Percentiles rank a stretch among this genome's conserved stretches.
These are phyloP conservation scores for Pogona vitticeps DNA, from an alignment of 2,113 vertebrate species.

Conservation along the genomic window DNA sequence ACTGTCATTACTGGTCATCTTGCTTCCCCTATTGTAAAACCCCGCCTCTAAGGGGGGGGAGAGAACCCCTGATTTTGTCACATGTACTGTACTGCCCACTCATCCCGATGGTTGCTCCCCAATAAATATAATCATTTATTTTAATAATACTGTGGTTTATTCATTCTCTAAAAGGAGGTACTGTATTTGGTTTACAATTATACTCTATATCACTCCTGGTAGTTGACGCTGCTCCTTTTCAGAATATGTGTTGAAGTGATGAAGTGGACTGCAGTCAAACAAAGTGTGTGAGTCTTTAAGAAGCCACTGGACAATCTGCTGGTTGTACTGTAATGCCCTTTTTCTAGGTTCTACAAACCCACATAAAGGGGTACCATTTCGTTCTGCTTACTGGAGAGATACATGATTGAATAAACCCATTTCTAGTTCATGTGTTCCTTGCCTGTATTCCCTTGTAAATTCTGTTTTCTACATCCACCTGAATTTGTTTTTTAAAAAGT, in stretches of 20 bases:
- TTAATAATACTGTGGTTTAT: background rate
- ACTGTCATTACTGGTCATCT: background rate
- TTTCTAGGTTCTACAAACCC: too few relatives aligned
- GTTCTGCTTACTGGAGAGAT: background rate
- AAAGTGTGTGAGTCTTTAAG: background rate
- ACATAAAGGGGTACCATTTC: too few relatives aligned
- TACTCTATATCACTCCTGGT: background rate
- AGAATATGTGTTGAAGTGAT: background rate
- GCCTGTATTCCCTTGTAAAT: background rate
- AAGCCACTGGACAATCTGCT: too few relatives aligned
- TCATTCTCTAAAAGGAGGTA: background rate
- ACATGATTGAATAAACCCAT: background rate
- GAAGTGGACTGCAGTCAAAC: background rate
- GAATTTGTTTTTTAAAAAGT: too few relatives aligned
- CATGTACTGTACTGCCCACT: slow-evolving; percentile 1
- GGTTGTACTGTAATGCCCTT: too few relatives aligned
- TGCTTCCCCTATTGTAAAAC: background rate
- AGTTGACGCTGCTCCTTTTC: background rate
- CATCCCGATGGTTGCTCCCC: background rate
- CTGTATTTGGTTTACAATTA: background rate
- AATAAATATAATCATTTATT: background rate
- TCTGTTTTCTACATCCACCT: background rate
- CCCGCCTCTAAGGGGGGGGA: too few relatives aligned
- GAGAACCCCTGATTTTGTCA: background rate
- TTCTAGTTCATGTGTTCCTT: background rate